Base-by-base conservation (phyloP, 2,888 invertebrate species). In the Drepanosiphum platanoidis region DNA sequence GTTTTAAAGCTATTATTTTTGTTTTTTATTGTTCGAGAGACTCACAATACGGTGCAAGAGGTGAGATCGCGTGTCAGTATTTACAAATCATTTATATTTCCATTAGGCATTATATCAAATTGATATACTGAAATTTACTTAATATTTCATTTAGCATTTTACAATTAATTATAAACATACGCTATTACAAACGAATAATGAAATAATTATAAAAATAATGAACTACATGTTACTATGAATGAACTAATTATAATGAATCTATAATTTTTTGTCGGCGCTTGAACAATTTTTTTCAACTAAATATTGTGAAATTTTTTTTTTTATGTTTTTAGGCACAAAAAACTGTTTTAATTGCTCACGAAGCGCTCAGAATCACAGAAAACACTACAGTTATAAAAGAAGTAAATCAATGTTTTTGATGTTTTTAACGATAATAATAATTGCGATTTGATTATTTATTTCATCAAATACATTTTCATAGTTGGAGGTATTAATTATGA, bases 1-100 rank as follows among this genome's bases (percentile, higher is more conserved):
- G 30, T 72, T 58, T 42, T n/a, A 0, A 82, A 82, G 32, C 8
- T 82, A 4, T 22, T 42, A 42, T 82, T 82, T 72, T 8, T 82
- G 46, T 42, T 82, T 72, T 72, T 82, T 1, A n/a, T 82, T 15
- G 39, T 82, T 61, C 61, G 70, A 42, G 81, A 82, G 30, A 39
- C 61, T 8, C 71, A 71, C n/a, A 61, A 61, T 9, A 82, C 81
- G 3, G 34, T 82, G 32, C 9, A 82, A 39, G 81, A 72, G 30
- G 81, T 82, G 32, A 82, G 61, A 4, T 2, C 1, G 2, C 3
- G 22, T 27, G 8, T 22, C n/a, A 58, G 7, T n/a, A 5, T 61
- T 61, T 61, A 27, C 9, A 9, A 7, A 61, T 27, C 0, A 61
- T n/a, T 61, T 27, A 7, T 7, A 13, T 61, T 61, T 3, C 22